Evolutionary conservation across 2,888 invertebrate genomes (phyloP), one percentile per base, ranked within the genome.

Genomic region (Melanargia galathea): DNA sequence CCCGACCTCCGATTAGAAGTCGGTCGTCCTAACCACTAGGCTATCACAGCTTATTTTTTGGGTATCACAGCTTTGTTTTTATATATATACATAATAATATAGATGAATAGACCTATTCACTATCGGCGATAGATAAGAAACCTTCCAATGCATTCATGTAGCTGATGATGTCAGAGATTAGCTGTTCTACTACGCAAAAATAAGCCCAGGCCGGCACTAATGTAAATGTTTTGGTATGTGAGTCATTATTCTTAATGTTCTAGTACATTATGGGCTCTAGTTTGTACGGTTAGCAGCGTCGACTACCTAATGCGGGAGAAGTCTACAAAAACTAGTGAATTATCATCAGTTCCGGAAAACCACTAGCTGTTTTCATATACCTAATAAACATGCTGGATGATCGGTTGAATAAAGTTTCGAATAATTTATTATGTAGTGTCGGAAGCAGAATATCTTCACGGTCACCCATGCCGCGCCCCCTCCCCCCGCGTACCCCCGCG

Each of bases 381-480:
- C 22, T n/a, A 10, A 33, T 10, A 13, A 38, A 5, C n/a, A 40
- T 24, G 40, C 24, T 16, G 35, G 18, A 58, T 64, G 33, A 55
- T 16, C 35, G 24, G 22, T 38, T 24, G 40, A 52, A 46, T 52
- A 60, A 54, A 33, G 62, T 65, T 61, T 69, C 54, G 67, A 69
- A 68, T 52, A 55, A 22, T 22, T 66, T 67, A 63, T 35, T 66
- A 69, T n/a, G n/a, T 63, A 78, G 76, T 78, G 78, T 83, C 79
- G 80, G 77, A 82, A 80, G 76, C 73, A 16, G 35, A 4, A 81
- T 73, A 75, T 72, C 82, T 84, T 86, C 88, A 89, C 84, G 89
- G 87, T 86, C 89, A 88, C 77, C 78, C 80, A 82, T 79, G 79
- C 83, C 80, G 79, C 86, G 69, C 70, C 75, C 76, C 77, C 75